phyloP scores from a whole-genome alignment of 2,113 vertebrate species.

The Probosciger aterrimus region DNA sequence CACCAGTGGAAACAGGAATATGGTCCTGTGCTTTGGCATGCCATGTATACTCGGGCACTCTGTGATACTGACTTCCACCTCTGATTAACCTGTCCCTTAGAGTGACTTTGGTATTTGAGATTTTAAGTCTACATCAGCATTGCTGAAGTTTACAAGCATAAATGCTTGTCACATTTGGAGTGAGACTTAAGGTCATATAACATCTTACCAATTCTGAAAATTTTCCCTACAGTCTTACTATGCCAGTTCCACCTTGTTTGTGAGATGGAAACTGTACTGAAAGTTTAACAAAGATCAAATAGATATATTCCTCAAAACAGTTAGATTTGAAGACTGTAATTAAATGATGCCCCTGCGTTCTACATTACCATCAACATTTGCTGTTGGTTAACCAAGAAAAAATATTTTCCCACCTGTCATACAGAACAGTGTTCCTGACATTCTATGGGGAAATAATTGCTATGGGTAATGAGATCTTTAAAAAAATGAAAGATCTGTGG shows the following conservation, averaged over 20 bases:
- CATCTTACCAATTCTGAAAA: background rate
- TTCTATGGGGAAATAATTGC: background rate
- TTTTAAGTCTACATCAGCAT: background rate
- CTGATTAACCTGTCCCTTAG: background rate
- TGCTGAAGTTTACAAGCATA: background rate
- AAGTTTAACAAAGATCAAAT: background rate
- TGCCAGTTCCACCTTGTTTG: background rate
- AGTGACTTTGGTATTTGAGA: background rate
- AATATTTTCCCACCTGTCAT: background rate
- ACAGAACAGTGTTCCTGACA: background rate
- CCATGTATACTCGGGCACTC: background rate
- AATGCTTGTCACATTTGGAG: background rate
- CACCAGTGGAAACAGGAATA: background rate
- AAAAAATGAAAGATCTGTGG: background rate
- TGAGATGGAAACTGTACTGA: background rate
- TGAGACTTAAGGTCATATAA: background rate
- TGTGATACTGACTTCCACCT: background rate
- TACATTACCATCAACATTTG: background rate
- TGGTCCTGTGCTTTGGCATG: background rate
- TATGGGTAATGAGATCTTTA: conserved; percentile 8
- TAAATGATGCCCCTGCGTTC: background rate
- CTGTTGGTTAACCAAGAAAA: background rate
- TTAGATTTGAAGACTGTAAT: background rate
- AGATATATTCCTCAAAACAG: background rate
- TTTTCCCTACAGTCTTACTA: background rate